A percentile compares a stretch with the other conserved stretches of the same genome.
phyloP scores from a whole-genome alignment of 2,113 vertebrate species.

The Calidris pygmaea region DNA sequence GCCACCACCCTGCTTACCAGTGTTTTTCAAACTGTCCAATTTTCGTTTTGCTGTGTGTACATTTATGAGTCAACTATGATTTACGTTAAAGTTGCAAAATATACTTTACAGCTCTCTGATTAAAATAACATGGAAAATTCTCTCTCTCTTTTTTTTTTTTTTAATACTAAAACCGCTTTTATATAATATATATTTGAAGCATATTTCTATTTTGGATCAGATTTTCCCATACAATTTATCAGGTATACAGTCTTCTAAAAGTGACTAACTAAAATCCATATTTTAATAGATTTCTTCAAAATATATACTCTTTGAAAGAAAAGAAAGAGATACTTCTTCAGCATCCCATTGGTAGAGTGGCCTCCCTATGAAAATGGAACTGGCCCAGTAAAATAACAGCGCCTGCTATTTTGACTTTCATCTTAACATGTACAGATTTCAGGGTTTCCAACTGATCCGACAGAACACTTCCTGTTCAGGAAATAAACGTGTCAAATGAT shows the following conservation, averaged over 20 bases:
- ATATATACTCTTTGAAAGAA: background rate
- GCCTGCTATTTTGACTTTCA: slow-evolving; percentile 54
- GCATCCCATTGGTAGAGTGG: background rate
- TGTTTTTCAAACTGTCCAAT: background rate
- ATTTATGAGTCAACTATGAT: background rate
- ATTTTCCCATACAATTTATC: background rate
- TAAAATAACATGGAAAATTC: background rate
- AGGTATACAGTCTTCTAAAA: background rate
- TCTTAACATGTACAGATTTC: slow-evolving; percentile 60
- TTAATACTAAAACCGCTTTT: background rate
- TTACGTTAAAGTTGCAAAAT: background rate
- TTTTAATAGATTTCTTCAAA: slow-evolving; percentile 2
- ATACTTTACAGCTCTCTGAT: background rate
- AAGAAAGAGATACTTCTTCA: slow-evolving; percentile 3
- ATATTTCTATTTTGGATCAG: background rate
- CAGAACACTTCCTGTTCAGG: slow-evolving; percentile 68
- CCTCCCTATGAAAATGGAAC: background rate
- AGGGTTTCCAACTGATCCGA: slow-evolving; percentile 67
- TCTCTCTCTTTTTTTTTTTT: background rate
- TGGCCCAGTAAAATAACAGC: slow-evolving; percentile 33
- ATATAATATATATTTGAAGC: background rate
- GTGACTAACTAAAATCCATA: background rate
- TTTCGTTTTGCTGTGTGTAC: background rate
- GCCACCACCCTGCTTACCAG: background rate
- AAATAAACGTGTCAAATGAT: slow-evolving; percentile 74